Evolutionary conservation across 2,113 vertebrate species (phyloP), one percentile per base, ranked within the genome.

Genomic region (Percina caprodes): DNA sequence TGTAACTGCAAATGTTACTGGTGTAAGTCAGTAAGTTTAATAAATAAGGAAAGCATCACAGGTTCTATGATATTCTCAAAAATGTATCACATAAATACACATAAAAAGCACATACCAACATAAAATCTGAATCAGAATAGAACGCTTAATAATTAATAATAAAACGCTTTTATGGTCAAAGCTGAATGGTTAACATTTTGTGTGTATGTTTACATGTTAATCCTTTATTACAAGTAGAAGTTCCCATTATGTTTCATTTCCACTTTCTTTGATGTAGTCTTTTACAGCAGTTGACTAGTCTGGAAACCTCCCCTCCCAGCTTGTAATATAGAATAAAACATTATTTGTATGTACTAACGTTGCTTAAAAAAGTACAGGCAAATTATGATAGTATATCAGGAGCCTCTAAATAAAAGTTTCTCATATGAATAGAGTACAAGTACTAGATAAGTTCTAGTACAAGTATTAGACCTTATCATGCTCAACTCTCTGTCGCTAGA

Each of bases 1-100:
- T 83, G 26, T 12, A 7, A 77, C 72, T 71, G 78, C 2, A 46
- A 46, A 89, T 78, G 13, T 6, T 0, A 30, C 45, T 30, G 6
- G 0, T 26, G n/a, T 16, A 39, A 42, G 19, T 6, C 1, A 42
- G 55, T 5, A 19, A 19, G 49, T 56, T 42, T 6, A 30, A 10
- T 1, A 5, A 21, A 4, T 1, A n/a, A 6, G 11, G 21, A 26
- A 13, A 49, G 23, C 13, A 65, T 23, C 30, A 15, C 14, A 35
- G 21, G n/a, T 58, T 56, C 13, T 70, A 11, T 39, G 21, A 19
- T 39, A 1, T 39, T 48, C 15, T 33, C 52, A 23, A 51, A 68
- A 54, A 33, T 6, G 2, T 2, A 46, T 58, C 6, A 35, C 42
- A 54, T 15, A 24, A 49, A 86, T 30, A 23, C 30, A 3, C 30